phyloP scores from a whole-genome alignment of 2,888 invertebrate genomes.

The Craniophora ligustri region DNA sequence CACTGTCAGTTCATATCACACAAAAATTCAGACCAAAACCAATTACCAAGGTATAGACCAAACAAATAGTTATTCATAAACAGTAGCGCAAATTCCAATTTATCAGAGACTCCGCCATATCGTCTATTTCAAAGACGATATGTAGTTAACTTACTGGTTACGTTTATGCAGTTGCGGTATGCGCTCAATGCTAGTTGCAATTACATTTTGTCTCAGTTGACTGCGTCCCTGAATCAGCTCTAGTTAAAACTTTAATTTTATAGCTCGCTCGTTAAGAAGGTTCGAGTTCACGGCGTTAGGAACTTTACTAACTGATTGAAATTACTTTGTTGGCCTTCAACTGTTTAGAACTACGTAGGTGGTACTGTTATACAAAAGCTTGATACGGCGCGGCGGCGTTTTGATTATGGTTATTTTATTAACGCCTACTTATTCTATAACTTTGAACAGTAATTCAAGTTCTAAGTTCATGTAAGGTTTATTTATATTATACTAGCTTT shows the following conservation, averaged over 20 bases:
- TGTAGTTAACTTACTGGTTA: conserved; percentile 8
- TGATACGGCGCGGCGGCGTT: background rate
- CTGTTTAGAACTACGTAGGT: conserved; percentile 8
- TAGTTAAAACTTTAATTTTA: conserved; percentile 56
- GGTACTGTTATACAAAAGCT: background rate
- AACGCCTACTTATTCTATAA: too few relatives aligned
- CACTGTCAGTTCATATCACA: too few relatives aligned
- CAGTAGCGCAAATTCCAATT: too few relatives aligned
- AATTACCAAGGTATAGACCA: too few relatives aligned
- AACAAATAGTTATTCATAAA: too few relatives aligned
- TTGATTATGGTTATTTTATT: background rate
- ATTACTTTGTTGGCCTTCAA: conserved; percentile 35
- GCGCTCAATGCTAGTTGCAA: conserved; percentile 42
- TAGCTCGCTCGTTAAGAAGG: conserved; percentile 37
- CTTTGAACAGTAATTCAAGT: too few relatives aligned
- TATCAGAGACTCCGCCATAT: too few relatives aligned
- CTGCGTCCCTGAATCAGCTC: conserved; percentile 48
- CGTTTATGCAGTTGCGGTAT: conserved; percentile 11
- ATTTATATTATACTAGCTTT: too few relatives aligned
- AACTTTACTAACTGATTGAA: conserved; percentile 47
- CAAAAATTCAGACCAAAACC: too few relatives aligned
- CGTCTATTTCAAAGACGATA: background rate
- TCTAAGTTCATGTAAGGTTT: too few relatives aligned
- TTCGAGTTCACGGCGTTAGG: conserved; percentile 26
- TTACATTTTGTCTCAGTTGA: conserved; percentile 46